phyloP scores from a whole-genome alignment of 2,797 vertebrate genomes.

The Myotis myotis region DNA sequence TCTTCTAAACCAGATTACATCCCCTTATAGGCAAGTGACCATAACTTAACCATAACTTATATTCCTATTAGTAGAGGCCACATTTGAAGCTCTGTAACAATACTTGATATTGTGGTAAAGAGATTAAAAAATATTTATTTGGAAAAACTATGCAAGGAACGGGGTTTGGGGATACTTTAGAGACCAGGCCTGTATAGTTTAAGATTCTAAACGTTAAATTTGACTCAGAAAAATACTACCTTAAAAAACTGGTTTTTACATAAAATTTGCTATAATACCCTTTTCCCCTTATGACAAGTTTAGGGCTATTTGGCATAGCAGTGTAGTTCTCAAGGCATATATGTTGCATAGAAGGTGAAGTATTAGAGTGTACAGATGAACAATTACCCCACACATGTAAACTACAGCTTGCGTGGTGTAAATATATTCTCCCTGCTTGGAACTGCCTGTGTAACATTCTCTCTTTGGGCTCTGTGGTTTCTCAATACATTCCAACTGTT shows the following conservation, averaged over 20 bases:
- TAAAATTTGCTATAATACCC: background rate
- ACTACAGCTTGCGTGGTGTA: slow-evolving; percentile 50
- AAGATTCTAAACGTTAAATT: slow-evolving; percentile 43
- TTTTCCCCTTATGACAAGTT: background rate
- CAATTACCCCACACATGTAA: slow-evolving; percentile 14
- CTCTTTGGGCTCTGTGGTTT: slow-evolving; percentile 69
- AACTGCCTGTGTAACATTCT: slow-evolving; percentile 42
- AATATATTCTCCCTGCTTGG: slow-evolving; percentile 62
- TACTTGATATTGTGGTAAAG: slow-evolving; percentile 33
- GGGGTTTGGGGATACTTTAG: background rate
- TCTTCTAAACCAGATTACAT: background rate
- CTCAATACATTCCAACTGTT: slow-evolving; percentile 70
- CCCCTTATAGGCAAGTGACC: background rate
- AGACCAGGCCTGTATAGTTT: background rate
- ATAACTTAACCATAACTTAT: background rate
- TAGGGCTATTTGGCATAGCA: background rate
- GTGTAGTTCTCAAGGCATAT: background rate
- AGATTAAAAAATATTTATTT: slow-evolving; percentile 23
- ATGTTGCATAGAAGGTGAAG: slow-evolving; percentile 14
- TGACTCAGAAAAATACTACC: slow-evolving; percentile 12
- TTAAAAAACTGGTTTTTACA: slow-evolving; percentile 14
- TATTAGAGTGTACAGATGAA: slow-evolving; percentile 33
- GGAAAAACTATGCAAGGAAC: slow-evolving; percentile 36
- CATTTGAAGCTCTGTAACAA: slow-evolving; percentile 14
- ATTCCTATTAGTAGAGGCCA: background rate